Percentiles rank a stretch among this genome's conserved stretches.
These are phyloP conservation scores for Hedychridium roseum DNA, from an alignment of 2,888 invertebrate genomes.

Conservation along the genomic window DNA sequence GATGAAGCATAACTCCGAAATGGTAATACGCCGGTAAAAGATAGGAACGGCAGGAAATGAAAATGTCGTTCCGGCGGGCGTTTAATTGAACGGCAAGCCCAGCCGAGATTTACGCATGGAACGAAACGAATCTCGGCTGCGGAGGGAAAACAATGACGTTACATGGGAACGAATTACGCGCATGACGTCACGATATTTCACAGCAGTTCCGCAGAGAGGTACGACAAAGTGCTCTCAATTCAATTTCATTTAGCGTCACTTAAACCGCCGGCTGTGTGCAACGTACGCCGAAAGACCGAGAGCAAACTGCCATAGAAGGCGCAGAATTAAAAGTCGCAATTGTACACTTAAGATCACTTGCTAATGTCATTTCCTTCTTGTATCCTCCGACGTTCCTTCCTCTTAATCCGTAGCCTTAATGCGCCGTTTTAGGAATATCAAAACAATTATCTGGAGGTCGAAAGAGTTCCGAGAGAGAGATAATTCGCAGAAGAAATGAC, in stretches of 20 bases:
- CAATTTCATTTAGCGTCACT: conserved; percentile 27
- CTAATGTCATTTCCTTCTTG: conserved; percentile 6
- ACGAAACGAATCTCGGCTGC: not conserved
- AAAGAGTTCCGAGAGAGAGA: too few relatives aligned
- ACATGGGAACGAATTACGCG: not conserved
- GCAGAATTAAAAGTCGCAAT: conserved; percentile 23
- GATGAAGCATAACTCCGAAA: too few relatives aligned
- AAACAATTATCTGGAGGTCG: too few relatives aligned
- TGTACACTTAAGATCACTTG: conserved; percentile 11
- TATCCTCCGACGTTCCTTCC: not conserved
- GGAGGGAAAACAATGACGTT: not conserved
- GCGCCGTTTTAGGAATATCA: too few relatives aligned
- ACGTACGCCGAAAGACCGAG: conserved; percentile 21
- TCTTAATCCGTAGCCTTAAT: too few relatives aligned
- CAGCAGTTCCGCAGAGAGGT: not conserved
- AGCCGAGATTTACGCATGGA: not conserved
- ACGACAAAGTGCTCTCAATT: conserved; percentile 15
- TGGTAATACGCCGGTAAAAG: too few relatives aligned
- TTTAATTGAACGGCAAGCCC: conserved; percentile 3
- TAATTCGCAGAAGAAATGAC: too few relatives aligned
- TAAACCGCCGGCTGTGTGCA: conserved; percentile 16
- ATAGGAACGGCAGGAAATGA: too few relatives aligned
- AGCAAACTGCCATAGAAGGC: conserved; percentile 3
- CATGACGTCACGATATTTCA: conserved; percentile 6
- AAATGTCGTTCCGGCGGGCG: too few relatives aligned